Evolutionary conservation across 2,888 invertebrate species (phyloP), one percentile per base, ranked within the genome.

Genomic region (Pristionchus fissidentatus): DNA sequence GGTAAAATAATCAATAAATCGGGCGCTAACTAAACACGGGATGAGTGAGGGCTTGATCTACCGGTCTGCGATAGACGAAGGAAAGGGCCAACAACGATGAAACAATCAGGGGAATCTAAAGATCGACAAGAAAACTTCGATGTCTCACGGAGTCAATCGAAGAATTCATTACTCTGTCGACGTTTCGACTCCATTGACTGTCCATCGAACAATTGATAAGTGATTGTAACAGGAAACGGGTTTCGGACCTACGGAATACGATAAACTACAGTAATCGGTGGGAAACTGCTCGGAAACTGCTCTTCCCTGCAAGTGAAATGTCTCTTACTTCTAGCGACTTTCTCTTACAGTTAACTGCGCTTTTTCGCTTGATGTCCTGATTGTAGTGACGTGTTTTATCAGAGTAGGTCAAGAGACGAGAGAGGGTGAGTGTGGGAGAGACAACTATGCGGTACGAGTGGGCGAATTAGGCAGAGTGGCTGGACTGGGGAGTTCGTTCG

Each of bases 401-500:
- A n/a, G n/a, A n/a, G n/a, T n/a, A n/a, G n/a, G n/a, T n/a, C n/a
- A n/a, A n/a, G n/a, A n/a, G n/a, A n/a, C n/a, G n/a, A n/a, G n/a
- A n/a, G n/a, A n/a, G n/a, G n/a, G n/a, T n/a, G n/a, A n/a, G 43
- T 46, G 46, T n/a, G 26, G 3, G 29, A 26, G n/a, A n/a, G 13
- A 46, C 7, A 38, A 26, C 79, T 79, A 79, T 79, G 79, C 79
- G 57, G 79, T 79, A 79, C 79, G 57, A 55, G n/a, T 26, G 57
- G 49, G 49, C 29, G 8, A 38, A 22, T 57, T 79, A 79, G 55
- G 79, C 79, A 4, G 79, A 79, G 19, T 79, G 79, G n/a, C 57
- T 57, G 57, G 41, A 29, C 41, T 73, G 73, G 38, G 79, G 22
- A 19, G 38, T 79, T 32, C 75, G 49, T 22, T 75, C 49, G 15